Evolutionary conservation across 1,140 invertebrate genomes (phyloP).

Genomic region (Drosophila subpulchrella): DNA sequence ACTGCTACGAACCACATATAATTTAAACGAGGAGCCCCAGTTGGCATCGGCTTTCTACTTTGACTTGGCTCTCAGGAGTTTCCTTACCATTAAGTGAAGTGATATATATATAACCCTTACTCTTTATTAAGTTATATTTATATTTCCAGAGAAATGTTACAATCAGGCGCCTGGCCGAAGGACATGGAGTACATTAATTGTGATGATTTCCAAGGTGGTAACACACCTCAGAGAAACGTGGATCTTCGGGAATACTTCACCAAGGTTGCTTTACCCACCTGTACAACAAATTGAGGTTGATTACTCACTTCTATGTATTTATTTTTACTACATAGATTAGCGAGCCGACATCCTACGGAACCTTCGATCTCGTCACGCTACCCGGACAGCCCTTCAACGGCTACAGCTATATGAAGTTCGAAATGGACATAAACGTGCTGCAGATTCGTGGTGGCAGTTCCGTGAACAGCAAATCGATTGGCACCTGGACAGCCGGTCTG

Average conservation of each 20-base stretch:
- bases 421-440: conserved; percentile 88
- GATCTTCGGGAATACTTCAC: conserved; percentile 86
- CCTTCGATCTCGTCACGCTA: conserved; percentile 85
- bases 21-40: conserved; percentile 89
- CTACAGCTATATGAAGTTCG: conserved; percentile 90
- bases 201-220: conserved; percentile 90
- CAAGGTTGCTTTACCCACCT: conserved; percentile 82
- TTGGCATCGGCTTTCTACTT: conserved; percentile 94
- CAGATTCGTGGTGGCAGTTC: conserved; percentile 88
- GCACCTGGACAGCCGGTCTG: conserved; percentile 89
- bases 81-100: conserved; percentile 90
- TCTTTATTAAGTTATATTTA: neutral
- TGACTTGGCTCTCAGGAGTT: conserved; percentile 90
- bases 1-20: conserved; percentile 89
- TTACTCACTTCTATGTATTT: conserved; percentile 43
- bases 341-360: conserved; percentile 88
- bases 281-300: conserved; percentile 63
- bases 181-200: conserved; percentile 90
- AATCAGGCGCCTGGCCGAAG: conserved; percentile 89
- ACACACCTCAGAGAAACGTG: conserved; percentile 88
- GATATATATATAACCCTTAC: neutral
- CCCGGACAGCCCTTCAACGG: conserved; percentile 87
- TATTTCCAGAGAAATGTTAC: conserved; percentile 81
- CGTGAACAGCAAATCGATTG: conserved; percentile 87
- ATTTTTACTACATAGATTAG: conserved; percentile 79